Evolutionary conservation across 2,888 invertebrate genomes (phyloP), one percentile per base, ranked within the genome.

Genomic region (Trissoscelio sp.): DNA sequence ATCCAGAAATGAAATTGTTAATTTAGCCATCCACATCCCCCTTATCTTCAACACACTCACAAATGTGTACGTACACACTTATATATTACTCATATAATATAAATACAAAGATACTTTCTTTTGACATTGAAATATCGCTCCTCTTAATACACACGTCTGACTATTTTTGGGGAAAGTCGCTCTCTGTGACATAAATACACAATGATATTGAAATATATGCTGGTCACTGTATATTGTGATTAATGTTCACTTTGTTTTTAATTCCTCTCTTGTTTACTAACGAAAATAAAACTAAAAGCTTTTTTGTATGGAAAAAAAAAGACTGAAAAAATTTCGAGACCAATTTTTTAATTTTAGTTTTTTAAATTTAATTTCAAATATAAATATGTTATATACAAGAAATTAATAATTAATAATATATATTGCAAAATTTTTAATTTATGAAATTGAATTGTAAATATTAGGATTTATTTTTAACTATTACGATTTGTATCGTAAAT

Each of bases 121-220:
- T 60, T 58, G 75, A 75, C 75, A 60, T 39, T 75, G 75, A 75
- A 75, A 75, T 75, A 75, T 66, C 11, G 58, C 58, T 60, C 28
- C 73, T 51, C 67, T 67, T 67, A 58, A 60, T 64, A 75, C 75
- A 24, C 31, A 24, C 62, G 66, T 75, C 75, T 48, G 20, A 57
- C 57, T 20, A n/a, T 67, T 75, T 75, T 75, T 20, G 75, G 75
- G 67, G 51, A 75, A 75, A 75, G 67, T 51, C 20, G 16, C 48
- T 46, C 48, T 58, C 58, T 64, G 64, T 67, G 75, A 75, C 75
- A 67, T 67, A 67, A 75, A 75, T 75, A 67, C 75, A 46, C 66
- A 75, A 75, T 75, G 75, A 75, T 75, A 75, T 75, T 75, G 75
- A 75, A 67, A 75, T 75, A 75, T 75, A 67, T 60, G 67, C 60